A percentile compares a stretch with the other conserved stretches of the same genome.
Evolutionary conservation across 1,140 invertebrate genomes (phyloP).

Genomic region (Drosophila neocordata): DNA sequence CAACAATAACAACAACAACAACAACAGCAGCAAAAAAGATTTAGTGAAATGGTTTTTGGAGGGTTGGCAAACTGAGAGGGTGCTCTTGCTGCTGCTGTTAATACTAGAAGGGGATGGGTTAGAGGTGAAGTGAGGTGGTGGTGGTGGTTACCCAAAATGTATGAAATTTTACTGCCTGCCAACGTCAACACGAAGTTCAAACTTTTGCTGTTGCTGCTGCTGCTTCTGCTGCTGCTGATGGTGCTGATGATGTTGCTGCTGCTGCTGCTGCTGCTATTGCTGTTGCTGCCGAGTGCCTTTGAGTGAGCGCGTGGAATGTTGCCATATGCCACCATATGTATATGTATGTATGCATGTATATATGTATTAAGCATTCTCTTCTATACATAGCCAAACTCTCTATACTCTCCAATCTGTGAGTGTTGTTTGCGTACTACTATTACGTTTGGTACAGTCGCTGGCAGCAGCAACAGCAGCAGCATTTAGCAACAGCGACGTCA

Average conservation of each 20-base stretch:
- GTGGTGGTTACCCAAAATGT: constrained; percentile 60
- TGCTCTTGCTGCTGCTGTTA: constrained; percentile 34
- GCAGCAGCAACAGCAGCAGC: constrained; percentile 24
- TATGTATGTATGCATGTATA: constrained; percentile 42
- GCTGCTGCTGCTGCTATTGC: constrained; percentile 20
- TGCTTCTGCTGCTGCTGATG: constrained; percentile 7
- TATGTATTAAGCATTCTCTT: constrained; percentile 12
- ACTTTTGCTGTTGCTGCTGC: constrained; percentile 27
- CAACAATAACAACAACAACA: constrained; percentile 13
- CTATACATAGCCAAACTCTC: constrained; percentile 36
- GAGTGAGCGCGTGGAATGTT: constrained; percentile 70
- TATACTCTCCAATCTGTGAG: constrained; percentile 27
- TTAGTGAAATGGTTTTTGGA: constrained; percentile 37
- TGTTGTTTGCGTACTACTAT: constrained; percentile 56
- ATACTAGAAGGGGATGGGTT: constrained; percentile 6
- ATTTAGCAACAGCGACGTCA: constrained; percentile 10
- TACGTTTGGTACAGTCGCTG: constrained; percentile 74
- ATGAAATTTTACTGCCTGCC: constrained; percentile 60
- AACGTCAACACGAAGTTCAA: constrained; percentile 59
- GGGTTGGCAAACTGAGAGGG: constrained; percentile 32
- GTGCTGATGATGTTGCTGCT: constrained; percentile 10
- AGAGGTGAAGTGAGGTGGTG: constrained; percentile 21
- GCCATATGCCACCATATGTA: constrained; percentile 76
- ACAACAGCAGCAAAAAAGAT: constrained; percentile 46
- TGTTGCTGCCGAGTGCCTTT: constrained; percentile 45